Percentiles rank a stretch among this genome's conserved stretches.
Evolutionary conservation across 2,888 invertebrate genomes (phyloP).

Genomic region (Piscicola geometra): DNA sequence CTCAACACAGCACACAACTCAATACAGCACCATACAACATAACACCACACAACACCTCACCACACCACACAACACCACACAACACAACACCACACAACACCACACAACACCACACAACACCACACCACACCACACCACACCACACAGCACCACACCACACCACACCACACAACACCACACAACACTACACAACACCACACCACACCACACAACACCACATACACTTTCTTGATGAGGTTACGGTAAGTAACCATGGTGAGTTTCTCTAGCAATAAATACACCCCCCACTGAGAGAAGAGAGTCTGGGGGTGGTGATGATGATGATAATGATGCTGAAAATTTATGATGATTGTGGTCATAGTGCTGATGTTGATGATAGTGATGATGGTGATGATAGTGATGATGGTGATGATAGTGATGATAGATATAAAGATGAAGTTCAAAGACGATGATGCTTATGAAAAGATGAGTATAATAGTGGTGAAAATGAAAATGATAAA

Average conservation of each 20-base stretch:
- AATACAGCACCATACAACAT: too few relatives aligned
- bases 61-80: too few relatives aligned
- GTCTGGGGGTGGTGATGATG: not conserved
- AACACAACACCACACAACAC: too few relatives aligned
- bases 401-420: not conserved
- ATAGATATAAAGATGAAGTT: not conserved
- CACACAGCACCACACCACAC: not conserved
- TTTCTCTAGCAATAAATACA: constrained; percentile 93
- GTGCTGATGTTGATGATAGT: not conserved
- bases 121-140: too few relatives aligned
- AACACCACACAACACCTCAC: too few relatives aligned
- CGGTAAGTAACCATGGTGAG: constrained; percentile 88
- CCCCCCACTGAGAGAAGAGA: constrained; percentile 66
- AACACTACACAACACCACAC: not conserved
- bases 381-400: not conserved
- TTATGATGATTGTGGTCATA: too few relatives aligned
- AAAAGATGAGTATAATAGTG: not conserved
- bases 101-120: too few relatives aligned
- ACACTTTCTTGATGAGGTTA: constrained; percentile 74
- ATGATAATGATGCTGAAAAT: not conserved
- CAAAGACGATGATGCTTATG: not conserved
- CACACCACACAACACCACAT: not conserved
- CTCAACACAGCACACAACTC: too few relatives aligned
- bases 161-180: not conserved
- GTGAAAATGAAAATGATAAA: not conserved